Conservation (phyloP, 2,113 vertebrate genomes). For the Holacanthus passer region DNA sequence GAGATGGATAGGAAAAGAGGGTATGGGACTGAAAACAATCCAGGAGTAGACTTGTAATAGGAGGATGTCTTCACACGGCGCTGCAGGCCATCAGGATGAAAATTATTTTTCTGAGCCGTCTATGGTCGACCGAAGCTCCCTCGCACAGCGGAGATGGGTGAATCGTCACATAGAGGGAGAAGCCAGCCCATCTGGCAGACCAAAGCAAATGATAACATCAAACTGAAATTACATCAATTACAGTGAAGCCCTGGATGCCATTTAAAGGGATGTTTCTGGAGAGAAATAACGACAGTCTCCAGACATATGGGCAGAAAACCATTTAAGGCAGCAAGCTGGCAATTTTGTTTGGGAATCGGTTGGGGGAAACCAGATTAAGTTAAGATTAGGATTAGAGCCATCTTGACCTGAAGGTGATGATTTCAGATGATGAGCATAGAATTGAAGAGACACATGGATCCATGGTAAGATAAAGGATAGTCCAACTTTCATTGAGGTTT, state of each 20-base stretch:
- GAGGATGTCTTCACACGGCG: conserved; percentile 20
- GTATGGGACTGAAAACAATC: conserved; percentile 12
- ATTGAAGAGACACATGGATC: neutral
- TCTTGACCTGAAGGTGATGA: conserved; percentile 1
- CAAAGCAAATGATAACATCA: conserved; percentile 47
- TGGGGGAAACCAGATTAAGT: conserved; percentile 23
- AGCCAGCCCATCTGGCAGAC: conserved; percentile 46
- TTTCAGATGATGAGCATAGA: neutral
- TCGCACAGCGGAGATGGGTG: conserved; percentile 16
- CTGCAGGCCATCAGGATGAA: conserved; percentile 29
- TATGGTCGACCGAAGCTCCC: conserved; percentile 27
- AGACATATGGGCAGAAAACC: conserved; percentile 4
- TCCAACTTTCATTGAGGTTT: neutral
- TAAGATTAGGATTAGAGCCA: conserved; percentile 41
- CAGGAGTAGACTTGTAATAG: conserved; percentile 9
- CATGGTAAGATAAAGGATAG: neutral
- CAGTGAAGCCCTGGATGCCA: conserved; percentile 1
- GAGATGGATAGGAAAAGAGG: neutral
- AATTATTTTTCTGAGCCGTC: conserved; percentile 10
- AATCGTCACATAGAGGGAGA: conserved; percentile 4
- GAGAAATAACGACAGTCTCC: conserved; percentile 17
- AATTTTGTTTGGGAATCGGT: conserved; percentile 1
- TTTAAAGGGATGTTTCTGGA: conserved; percentile 43
- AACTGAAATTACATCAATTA: conserved; percentile 42
- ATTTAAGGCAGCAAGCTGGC: conserved; percentile 21